Conservation (phyloP, 1,140 invertebrate species). For the Nautilus pompilius region DNA sequence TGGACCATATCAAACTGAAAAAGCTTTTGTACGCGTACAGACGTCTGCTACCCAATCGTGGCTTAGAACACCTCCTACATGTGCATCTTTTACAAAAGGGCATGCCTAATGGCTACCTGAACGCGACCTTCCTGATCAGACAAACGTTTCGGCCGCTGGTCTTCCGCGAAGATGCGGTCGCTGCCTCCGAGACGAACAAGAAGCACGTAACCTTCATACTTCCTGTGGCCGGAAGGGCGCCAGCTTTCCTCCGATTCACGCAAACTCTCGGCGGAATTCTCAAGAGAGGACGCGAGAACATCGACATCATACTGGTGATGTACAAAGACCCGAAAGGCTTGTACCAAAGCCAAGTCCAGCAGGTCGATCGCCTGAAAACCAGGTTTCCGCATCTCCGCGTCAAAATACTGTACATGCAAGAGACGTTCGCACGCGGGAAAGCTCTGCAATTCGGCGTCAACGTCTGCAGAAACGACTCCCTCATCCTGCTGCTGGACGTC, state of each 20-base stretch:
- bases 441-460: constrained; percentile 41
- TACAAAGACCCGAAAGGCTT: constrained; percentile 14
- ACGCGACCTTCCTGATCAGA: background rate
- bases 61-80: background rate
- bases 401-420: constrained; percentile 27
- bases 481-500: constrained; percentile 67
- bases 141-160: background rate
- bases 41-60: background rate
- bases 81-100: background rate
- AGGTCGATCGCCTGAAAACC: background rate
- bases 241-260: constrained; percentile 78
- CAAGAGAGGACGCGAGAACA: constrained; percentile 63
- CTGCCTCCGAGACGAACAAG: background rate
- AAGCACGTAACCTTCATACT: constrained; percentile 71
- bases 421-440: constrained; percentile 46
- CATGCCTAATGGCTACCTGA: background rate
- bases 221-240: constrained; percentile 74
- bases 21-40: background rate
- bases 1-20: background rate
- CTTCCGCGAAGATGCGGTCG: background rate
- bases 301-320: constrained; percentile 73
- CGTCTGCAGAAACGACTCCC: constrained; percentile 58
- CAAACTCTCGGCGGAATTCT: constrained; percentile 77
- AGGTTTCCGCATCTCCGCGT: constrained; percentile 27
- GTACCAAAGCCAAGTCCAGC: background rate